Conservation (phyloP, 2,888 invertebrate species). For the Dinocampus coccinellae region DNA sequence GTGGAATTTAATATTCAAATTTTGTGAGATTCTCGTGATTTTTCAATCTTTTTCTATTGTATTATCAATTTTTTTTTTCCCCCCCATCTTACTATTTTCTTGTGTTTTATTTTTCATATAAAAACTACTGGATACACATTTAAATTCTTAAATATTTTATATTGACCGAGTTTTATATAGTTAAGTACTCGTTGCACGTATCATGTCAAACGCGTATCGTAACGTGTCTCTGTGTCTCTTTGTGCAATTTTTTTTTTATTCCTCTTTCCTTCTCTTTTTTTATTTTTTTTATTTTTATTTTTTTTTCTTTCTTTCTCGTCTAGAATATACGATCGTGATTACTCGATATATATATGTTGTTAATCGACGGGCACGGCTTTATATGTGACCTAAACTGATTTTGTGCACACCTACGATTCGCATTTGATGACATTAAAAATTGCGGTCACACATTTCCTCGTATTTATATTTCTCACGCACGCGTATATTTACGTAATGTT, state of each 20-base stretch:
- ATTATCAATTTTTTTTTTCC: too few species aligned
- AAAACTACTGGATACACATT: neutral
- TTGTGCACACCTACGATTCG: constrained; percentile 19
- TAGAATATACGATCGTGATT: constrained; percentile 4
- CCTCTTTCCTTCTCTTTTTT: constrained; percentile 18
- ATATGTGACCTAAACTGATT: constrained; percentile 26
- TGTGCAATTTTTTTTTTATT: neutral
- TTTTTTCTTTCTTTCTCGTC: constrained; percentile 23
- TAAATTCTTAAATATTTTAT: neutral
- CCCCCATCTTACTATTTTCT: too few species aligned
- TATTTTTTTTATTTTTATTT: constrained; percentile 1
- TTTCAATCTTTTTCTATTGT: too few species aligned
- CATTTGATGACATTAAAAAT: constrained; percentile 29
- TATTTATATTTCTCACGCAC: constrained; percentile 21
- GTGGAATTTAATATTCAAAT: neutral
- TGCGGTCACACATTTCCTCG: constrained; percentile 24
- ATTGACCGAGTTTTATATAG: neutral
- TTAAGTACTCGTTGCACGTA: constrained; percentile 29
- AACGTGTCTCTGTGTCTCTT: neutral
- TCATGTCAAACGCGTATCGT: constrained; percentile 10
- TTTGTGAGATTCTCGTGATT: too few species aligned
- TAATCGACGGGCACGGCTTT: constrained; percentile 34
- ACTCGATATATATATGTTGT: neutral
- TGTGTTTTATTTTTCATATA: neutral
- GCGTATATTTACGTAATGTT: constrained; percentile 22